A percentile compares a stretch with the other conserved stretches of the same genome.
Evolutionary conservation across 2,113 vertebrate species (phyloP).

Genomic region (Cyprinodon tularosa): DNA sequence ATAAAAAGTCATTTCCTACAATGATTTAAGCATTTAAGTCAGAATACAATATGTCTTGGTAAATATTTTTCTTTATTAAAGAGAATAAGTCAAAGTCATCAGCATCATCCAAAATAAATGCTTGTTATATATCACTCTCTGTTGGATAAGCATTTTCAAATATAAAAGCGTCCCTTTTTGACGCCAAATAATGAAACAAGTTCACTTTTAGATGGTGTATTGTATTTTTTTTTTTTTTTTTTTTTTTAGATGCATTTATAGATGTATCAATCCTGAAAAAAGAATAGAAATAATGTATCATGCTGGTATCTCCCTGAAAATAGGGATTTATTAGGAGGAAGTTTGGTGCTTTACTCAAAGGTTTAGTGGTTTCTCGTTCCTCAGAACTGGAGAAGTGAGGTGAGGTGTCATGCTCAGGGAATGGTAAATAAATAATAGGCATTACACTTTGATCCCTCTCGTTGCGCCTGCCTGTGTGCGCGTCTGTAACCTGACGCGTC

Average conservation of each 20-base stretch:
- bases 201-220: not conserved
- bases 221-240: not conserved
- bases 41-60: not conserved
- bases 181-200: not conserved
- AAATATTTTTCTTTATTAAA: not conserved
- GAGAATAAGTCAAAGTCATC: not conserved
- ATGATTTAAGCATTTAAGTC: not conserved
- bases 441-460: constrained; percentile 40
- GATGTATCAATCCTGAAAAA: not conserved
- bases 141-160: not conserved
- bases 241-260: not conserved
- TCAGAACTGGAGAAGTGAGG: constrained; percentile 36
- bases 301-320: not conserved
- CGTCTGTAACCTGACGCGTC: not conserved
- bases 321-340: not conserved
- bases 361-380: not conserved
- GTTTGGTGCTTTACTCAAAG: not conserved
- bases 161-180: not conserved
- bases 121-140: not conserved
- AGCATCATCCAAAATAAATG: not conserved
- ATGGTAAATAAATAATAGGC: constrained; percentile 65
- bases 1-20: not conserved
- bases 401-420: constrained; percentile 35
- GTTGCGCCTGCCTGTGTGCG: not conserved
- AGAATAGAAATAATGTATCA: not conserved